Base-by-base conservation (phyloP, 2,888 invertebrate genomes). In the Hydrotaea diabolus region DNA sequence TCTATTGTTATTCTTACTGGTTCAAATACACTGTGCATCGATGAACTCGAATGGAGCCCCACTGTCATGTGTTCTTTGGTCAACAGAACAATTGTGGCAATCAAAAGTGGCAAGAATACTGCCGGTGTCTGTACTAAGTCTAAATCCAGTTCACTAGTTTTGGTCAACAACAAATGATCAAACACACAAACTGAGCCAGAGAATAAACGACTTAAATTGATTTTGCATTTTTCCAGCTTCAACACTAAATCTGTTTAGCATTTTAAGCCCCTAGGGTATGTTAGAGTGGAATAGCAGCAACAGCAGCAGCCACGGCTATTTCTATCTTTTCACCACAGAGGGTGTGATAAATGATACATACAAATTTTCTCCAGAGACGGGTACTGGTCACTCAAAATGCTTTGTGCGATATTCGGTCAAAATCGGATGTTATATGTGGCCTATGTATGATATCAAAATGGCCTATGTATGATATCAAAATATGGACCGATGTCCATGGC, bases 121-220 rank as follows among this genome's bases (percentile, higher is more conserved):
- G 46, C 36, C 73, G 15, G 73, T 53, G 15, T 74, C 49, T 26
- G 55, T 69, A 77, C 66, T 79, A 77, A 76, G 53, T 77, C 77
- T 46, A 82, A 86, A 81, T 81, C 81, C 80, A 83, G 86, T 82
- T 85, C 80, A 85, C 83, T 83, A 75, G 69, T 86, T 80, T 69
- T 43, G 23, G 71, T 43, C 21, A 59, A 36, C 71, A 79, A 62
- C 31, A 31, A 31, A 2, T 31, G 31, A 31, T 2, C 31, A 31
- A 31, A 31, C 49, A 43, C n/a, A n/a, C n/a, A n/a, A n/a, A n/a
- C n/a, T n/a, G 43, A 21, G 71, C n/a, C 46, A 64, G 69, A 75
- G 86, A 86, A 84, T 87, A 88, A 88, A 89, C 85, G 88, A 88
- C 88, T 78, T 80, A 90, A 90, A 90, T 90, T 90, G 90, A 90